These are phyloP conservation scores for Melitaea cinxia DNA, from an alignment of 1,140 invertebrate genomes.

Conservation along the genomic window DNA sequence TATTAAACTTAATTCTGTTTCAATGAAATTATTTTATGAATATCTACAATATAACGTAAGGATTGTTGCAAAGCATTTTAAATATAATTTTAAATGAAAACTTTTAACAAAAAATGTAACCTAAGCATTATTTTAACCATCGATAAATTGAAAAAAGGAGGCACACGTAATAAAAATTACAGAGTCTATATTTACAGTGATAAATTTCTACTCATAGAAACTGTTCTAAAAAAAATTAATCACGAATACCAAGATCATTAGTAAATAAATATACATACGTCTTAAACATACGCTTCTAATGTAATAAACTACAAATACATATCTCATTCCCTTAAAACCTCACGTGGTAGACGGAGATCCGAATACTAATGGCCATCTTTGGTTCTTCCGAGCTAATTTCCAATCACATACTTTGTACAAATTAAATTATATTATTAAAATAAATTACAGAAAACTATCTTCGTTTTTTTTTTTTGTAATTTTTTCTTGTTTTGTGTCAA, in stretches of 20 bases:
- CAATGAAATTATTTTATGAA: no score
- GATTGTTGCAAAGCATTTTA: no score
- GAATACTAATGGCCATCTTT: conserved; percentile 39
- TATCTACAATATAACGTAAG: no score
- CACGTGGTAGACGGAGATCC: conserved; percentile 27
- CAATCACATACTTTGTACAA: conserved; percentile 42
- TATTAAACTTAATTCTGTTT: no score
- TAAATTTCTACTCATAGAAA: neutral
- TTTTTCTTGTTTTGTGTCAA: neutral
- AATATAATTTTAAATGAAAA: no score
- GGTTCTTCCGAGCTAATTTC: conserved; percentile 23
- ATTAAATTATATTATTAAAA: conserved; percentile 51
- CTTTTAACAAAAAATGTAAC: no score
- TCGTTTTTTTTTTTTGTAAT: neutral
- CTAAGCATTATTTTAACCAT: no score
- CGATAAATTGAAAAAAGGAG: no score
- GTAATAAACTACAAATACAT: conserved; percentile 42
- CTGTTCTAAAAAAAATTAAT: neutral
- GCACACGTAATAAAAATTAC: neutral
- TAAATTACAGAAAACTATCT: neutral
- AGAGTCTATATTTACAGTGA: neutral
- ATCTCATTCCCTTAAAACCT: conserved; percentile 45
- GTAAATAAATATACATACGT: conserved; percentile 4
- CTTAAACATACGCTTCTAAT: conserved; percentile 25
- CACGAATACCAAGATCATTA: neutral